phyloP scores from a whole-genome alignment of 2,888 invertebrate species.

The Atethmia centrago region DNA sequence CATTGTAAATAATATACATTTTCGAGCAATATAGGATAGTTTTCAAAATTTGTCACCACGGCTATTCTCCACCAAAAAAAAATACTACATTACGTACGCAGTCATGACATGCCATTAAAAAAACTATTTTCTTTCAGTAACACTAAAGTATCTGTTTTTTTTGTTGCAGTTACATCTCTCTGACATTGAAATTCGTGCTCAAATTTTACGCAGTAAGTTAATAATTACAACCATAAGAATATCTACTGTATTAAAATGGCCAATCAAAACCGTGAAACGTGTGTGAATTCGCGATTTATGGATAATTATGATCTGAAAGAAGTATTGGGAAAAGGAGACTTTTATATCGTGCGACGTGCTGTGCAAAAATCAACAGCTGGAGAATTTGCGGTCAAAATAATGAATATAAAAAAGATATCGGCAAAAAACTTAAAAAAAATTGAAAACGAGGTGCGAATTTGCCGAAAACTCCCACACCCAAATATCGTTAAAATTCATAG shows the following conservation, averaged over 20 bases:
- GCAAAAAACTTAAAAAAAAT: conserved; percentile 99
- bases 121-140: conserved; percentile 33
- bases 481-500: conserved; percentile 99
- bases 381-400: conserved; percentile 99
- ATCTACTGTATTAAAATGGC: conserved; percentile 91
- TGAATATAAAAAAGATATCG: conserved; percentile 99
- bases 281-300: conserved; percentile 98
- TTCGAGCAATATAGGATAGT: no score
- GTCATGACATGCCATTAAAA: conserved; percentile 35
- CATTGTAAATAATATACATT: no score
- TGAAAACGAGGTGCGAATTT: conserved; percentile 99
- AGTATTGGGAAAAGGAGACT: conserved; percentile 99
- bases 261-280: conserved; percentile 94
- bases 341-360: conserved; percentile 99
- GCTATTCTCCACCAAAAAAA: no score
- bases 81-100: no score
- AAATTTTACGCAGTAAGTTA: conserved; percentile 78
- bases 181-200: conserved; percentile 78
- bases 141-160: conserved; percentile 57
- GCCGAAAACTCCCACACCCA: conserved; percentile 99
- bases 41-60: no score
- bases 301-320: conserved; percentile 99
- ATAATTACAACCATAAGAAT: conserved; percentile 71
- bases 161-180: conserved; percentile 82
- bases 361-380: conserved; percentile 99